Evolutionary conservation across 2,797 vertebrate genomes (phyloP).

Genomic region (Pangasius sanitwongsei): DNA sequence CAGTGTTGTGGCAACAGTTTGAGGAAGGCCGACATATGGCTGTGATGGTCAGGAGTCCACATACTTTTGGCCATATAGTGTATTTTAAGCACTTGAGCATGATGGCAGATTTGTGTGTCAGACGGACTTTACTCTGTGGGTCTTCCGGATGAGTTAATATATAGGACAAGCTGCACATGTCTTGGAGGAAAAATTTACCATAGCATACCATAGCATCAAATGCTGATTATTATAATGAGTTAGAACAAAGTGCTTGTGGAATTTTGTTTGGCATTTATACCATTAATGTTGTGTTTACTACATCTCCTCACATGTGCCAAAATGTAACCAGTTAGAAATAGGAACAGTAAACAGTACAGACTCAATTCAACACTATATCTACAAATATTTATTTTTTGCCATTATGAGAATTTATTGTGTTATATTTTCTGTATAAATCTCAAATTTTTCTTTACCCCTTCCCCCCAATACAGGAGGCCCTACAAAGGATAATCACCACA

Average conservation of each 20-base stretch:
- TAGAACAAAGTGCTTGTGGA: background rate
- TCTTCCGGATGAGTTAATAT: slow-evolving; percentile 54
- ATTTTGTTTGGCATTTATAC: background rate
- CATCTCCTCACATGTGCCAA: background rate
- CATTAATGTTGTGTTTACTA: background rate
- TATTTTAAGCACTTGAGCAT: background rate
- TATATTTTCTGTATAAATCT: background rate
- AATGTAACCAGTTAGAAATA: background rate
- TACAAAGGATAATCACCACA: slow-evolving; percentile 90
- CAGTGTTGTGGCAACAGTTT: background rate
- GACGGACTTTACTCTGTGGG: background rate
- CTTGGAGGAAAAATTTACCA: slow-evolving; percentile 39
- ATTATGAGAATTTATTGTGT: background rate
- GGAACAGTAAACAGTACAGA: background rate
- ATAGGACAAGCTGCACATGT: slow-evolving; percentile 49
- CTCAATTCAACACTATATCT: background rate
- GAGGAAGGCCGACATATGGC: background rate
- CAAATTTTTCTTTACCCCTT: background rate
- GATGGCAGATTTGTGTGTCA: background rate
- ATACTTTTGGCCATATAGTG: background rate
- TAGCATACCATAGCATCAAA: background rate
- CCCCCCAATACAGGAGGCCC: slow-evolving; percentile 79
- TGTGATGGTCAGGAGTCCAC: background rate
- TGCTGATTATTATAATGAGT: background rate
- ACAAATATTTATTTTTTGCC: background rate